Evolutionary conservation across 2,888 invertebrate species (phyloP), one percentile per base, ranked within the genome.

Genomic region (Euspilapteryx auroguttella): DNA sequence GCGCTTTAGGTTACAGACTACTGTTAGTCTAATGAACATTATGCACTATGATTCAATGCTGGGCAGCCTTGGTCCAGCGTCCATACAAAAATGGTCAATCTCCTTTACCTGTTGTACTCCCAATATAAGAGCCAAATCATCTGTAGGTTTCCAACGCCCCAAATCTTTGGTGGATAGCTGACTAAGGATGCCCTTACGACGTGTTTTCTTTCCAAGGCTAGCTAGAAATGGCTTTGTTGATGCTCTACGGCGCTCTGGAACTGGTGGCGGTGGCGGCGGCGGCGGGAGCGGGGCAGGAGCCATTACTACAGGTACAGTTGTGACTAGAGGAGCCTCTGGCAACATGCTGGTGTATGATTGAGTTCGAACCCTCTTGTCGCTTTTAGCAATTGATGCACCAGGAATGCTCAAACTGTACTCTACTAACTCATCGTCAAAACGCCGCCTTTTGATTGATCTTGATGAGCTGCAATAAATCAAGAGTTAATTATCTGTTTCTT

Each of bases 341-440:
- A 76, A 57, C 3, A 78, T 76, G 30, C 79, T 78, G 1, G 78
- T 68, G 34, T 76, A 71, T 0, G 77, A 77, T 25, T 69, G 71
- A 2, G 76, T 75, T 3, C 77, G 64, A 36, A 77, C 62, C 30
- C 77, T 47, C 34, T 75, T 75, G 12, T 56, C 75, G 20, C 62
- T 59, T 45, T 77, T 77, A 1, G 69, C 66, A 12, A 73, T 42
- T 1, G 77, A 75, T 2, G 75, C 66, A 2, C 78, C 84, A 0
- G 84, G 82, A 42, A 84, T 63, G 27, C 86, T 84, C 32, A 89
- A 65, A 55, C 91, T 92, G 40, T 91, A 93, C 45, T 97, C 96
- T 0, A 97, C 96, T 32, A 97, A 75, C 65, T 98, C 97, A 79
- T 97, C 97, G 54, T 97, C 97, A 65, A 97, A 97, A 43, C 95